Base-by-base conservation (phyloP, 1,140 invertebrate species). In the Drosophila ananassae region DNA sequence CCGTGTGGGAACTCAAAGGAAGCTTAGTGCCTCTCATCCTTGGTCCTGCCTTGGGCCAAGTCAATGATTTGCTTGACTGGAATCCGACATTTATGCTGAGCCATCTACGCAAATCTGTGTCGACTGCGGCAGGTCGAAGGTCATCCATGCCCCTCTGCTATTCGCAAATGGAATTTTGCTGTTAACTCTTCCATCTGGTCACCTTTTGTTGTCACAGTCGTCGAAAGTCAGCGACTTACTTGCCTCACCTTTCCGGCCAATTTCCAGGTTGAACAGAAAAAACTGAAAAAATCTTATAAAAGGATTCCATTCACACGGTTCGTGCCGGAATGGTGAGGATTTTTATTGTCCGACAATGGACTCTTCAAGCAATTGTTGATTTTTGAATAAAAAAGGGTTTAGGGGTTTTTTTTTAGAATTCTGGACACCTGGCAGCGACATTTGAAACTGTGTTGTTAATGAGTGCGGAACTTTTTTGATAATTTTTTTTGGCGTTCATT, bases 31-130 rank as follows among this genome's bases (percentile, higher is more conserved):
- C 17, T 5, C 51, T 39, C 48, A 46, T 76, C 30, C 52, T 34
- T 50, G 47, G 61, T 25, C 44, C 51, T 60, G 37, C 47, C 37
- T 57, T 34, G 12, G 30, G 58, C 32, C 62, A 59, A 72, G 58
- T 25, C 73, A 64, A 77, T 77, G 73, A 81, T 81, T 82, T 68
- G 73, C 61, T 73, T 34, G 75, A 67, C 48, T 55, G 57, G 32
- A 41, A 53, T 50, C 41, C 66, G 44, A 41, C 63, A 50, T 56
- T 77, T 50, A 56, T 80, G 81, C 81, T 85, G 67, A 84, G 77
- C 56, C 73, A 85, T 73, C 64, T 72, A 85, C 77, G 62, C 67
- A 73, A 77, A 85, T 64, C 55, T 66, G 25, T 47, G 60, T 77
- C 46, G 59, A 47, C 25, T 13, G 22, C 57, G 32, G 13, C 46